Percentiles rank a stretch among this genome's conserved stretches.
Conservation (phyloP, 2,113 vertebrate species). For the Syngnathus typhle region DNA sequence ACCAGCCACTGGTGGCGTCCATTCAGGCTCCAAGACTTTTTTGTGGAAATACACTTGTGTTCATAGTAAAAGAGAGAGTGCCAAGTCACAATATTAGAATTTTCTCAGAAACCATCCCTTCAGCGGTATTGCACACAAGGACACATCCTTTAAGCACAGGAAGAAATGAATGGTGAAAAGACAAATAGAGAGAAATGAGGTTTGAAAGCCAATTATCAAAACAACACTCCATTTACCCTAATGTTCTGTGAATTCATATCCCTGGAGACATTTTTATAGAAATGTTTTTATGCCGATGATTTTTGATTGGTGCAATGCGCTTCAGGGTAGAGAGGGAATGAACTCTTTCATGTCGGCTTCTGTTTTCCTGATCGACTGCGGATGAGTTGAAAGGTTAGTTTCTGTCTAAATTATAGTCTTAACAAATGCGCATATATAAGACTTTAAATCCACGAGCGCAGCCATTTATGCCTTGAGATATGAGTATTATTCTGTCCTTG, state of each 20-base stretch:
- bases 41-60: constrained; percentile 35
- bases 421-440: background rate
- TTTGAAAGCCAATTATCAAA: constrained; percentile 3
- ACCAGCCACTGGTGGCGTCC: constrained; percentile 31
- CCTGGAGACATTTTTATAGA: constrained; percentile 2
- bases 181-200: background rate
- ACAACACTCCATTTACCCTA: constrained; percentile 11
- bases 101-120: constrained; percentile 29
- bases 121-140: background rate
- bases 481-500: too few relatives aligned
- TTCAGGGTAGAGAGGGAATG: background rate
- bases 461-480: background rate
- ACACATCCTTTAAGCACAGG: constrained; percentile 4
- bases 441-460: background rate
- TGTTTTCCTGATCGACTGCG: background rate
- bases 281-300: background rate
- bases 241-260: constrained; percentile 1
- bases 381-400: background rate
- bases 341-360: background rate
- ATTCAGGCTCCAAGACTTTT: constrained; percentile 16
- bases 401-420: background rate
- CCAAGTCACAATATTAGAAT: constrained; percentile 27
- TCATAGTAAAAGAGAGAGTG: constrained; percentile 14
- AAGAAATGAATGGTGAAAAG: background rate
- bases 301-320: background rate